phyloP scores from a whole-genome alignment of 2,888 invertebrate species.

The Augochlorella aurata region DNA sequence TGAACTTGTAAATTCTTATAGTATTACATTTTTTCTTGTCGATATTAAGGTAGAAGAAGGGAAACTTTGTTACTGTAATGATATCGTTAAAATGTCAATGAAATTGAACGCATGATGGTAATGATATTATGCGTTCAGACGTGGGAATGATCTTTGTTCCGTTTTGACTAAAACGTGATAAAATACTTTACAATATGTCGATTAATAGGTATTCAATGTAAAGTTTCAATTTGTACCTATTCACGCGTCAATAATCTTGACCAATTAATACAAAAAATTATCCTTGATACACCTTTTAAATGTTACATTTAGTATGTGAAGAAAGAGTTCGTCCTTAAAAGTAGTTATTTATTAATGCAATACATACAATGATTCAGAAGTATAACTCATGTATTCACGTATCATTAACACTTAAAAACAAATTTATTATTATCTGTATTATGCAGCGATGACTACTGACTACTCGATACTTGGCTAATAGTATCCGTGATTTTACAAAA shows the following conservation, averaged over 20 bases:
- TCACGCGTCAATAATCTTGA: slow-evolving; percentile 8
- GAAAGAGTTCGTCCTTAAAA: slow-evolving; percentile 23
- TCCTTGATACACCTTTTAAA: slow-evolving; percentile 6
- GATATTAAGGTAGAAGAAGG: slow-evolving; percentile 14
- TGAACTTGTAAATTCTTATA: slow-evolving; percentile 59
- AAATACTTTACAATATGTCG: not conserved
- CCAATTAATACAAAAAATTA: slow-evolving; percentile 28
- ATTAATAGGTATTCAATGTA: not conserved
- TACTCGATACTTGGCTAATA: slow-evolving; percentile 9
- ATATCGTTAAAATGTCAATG: slow-evolving; percentile 24
- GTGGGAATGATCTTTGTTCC: not conserved
- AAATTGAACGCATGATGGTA: not conserved
- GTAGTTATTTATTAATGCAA: slow-evolving; percentile 49
- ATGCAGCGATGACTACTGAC: not conserved
- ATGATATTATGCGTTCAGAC: slow-evolving; percentile 4
- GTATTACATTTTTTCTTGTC: slow-evolving; percentile 59
- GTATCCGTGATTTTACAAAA: not conserved
- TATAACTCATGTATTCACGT: slow-evolving; percentile 46
- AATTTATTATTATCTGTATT: slow-evolving; percentile 17
- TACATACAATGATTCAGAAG: slow-evolving; percentile 29
- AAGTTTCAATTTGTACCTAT: not conserved
- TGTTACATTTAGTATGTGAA: slow-evolving; percentile 20
- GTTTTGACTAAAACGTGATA: not conserved
- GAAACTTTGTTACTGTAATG: slow-evolving; percentile 30
- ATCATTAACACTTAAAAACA: slow-evolving; percentile 35